Percentiles rank a stretch among this genome's conserved stretches.
Conservation (phyloP, 1,140 invertebrate genomes). For the Drosophila tsacasi region DNA sequence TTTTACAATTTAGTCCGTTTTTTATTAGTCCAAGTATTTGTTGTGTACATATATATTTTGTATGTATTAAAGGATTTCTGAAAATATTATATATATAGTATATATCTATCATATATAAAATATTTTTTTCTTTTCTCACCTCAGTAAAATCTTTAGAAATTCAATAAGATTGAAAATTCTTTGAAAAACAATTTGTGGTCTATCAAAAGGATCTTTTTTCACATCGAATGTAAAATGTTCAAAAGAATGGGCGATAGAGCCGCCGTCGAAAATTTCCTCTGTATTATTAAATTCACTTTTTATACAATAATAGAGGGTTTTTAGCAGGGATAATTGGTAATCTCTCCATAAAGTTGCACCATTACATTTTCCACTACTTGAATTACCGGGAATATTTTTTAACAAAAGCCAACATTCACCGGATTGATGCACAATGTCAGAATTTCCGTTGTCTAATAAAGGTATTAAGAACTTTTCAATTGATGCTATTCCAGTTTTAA, state of each 20-base stretch:
- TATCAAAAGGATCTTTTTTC: constrained; percentile 41
- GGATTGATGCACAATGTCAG: constrained; percentile 41
- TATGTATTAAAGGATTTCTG: constrained; percentile 38
- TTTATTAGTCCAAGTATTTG: constrained; percentile 50
- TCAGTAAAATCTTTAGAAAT: constrained; percentile 46
- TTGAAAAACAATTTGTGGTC: constrained; percentile 22
- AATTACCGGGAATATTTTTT: constrained; percentile 39
- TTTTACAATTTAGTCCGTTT: constrained; percentile 18
- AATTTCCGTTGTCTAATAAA: constrained; percentile 36
- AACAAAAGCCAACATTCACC: constrained; percentile 55
- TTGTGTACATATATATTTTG: constrained; percentile 34
- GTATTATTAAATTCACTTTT: constrained; percentile 6
- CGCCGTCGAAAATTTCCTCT: not conserved
- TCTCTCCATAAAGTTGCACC: constrained; percentile 39
- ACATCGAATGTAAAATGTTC: constrained; percentile 10
- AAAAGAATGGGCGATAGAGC: not conserved
- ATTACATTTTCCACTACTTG: not conserved
- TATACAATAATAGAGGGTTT: constrained; percentile 27
- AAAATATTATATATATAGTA: not conserved
- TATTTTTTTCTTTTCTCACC: constrained; percentile 13
- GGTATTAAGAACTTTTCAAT: constrained; percentile 22
- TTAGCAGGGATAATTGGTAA: constrained; percentile 40
- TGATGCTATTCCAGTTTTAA: constrained; percentile 25
- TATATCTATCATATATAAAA: not conserved
- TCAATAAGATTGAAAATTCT: constrained; percentile 49